Evolutionary conservation across 37 sponge, comb jelly and placozoan species (phyloP), one percentile per base, ranked within the genome.

Genomic region (Tethya wilhelma): DNA sequence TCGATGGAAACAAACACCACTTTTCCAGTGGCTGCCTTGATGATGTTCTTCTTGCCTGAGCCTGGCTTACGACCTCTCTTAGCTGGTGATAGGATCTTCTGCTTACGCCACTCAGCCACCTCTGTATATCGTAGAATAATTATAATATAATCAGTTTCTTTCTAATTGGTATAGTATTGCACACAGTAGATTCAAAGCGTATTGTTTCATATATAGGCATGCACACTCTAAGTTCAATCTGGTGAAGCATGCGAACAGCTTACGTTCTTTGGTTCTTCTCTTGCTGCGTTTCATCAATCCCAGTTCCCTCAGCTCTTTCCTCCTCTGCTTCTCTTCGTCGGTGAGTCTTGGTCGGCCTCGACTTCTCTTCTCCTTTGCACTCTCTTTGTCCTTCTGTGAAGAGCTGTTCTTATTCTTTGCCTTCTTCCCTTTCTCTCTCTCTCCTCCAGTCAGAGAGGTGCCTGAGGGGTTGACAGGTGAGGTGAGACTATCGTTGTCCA

Each of bases 21-120:
- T 40, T 87, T 87, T 7, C 88, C 88, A 33, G 81, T 81, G 56
- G 67, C 77, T 59, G 76, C 81, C 69, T 81, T 87, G 30, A 87
- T 59, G 56, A 87, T 74, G 82, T 87, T 80, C 71, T 89, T 89
- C 89, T 83, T 89, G 12, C 84, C 84, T 9, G 84, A 82, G 32
- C 89, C 89, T 34, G 89, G 84, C 68, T 89, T 89, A 26, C 89
- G 83, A 5, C 89, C 89, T 41, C 89, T 57, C 79, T 89, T 89
- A 42, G 79, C 89, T 8, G 89, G 89, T 40, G 89, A 34, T 32
- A 78, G 83, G 66, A 89, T 70, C 64, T 67, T 58, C 7, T 89
- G 59, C 0, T 78, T 79, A 26, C 74, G 38, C 82, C 82, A 87
- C 55, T 87, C 77, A 14, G 74, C 76, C 59, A 87, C 88, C 81